phyloP scores from a whole-genome alignment of 2,888 invertebrate genomes.

The Ophion costatus region DNA sequence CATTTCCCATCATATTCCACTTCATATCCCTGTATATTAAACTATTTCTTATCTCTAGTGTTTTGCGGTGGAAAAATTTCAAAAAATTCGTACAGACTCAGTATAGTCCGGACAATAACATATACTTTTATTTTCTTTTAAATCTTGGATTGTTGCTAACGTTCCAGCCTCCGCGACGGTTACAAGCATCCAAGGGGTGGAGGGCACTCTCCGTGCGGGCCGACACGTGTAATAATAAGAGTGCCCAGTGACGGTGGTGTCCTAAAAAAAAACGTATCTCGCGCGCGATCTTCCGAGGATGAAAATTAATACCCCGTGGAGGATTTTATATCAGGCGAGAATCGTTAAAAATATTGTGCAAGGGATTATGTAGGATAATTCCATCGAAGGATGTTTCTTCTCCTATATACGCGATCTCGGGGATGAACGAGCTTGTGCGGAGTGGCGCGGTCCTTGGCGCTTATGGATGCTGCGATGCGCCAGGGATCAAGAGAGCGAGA shows the following conservation, averaged over 20 bases:
- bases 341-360: slow-evolving; percentile 64
- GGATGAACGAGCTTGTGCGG: slow-evolving; percentile 49
- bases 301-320: slow-evolving; percentile 53
- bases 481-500: too few relatives aligned
- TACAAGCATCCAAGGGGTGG: too few relatives aligned
- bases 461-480: slow-evolving; percentile 26
- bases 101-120: too few relatives aligned
- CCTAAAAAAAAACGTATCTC: slow-evolving; percentile 18
- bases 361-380: slow-evolving; percentile 63
- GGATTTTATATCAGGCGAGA: slow-evolving; percentile 46
- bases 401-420: slow-evolving; percentile 1
- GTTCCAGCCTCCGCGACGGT: too few relatives aligned
- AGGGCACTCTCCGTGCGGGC: background rate
- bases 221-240: slow-evolving; percentile 1
- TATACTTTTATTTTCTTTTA: too few relatives aligned
- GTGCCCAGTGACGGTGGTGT: too few relatives aligned
- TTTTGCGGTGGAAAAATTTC: too few relatives aligned
- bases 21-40: too few relatives aligned
- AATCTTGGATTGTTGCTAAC: too few relatives aligned
- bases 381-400: slow-evolving; percentile 55
- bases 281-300: slow-evolving; percentile 39
- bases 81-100: too few relatives aligned
- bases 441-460: slow-evolving; percentile 30
- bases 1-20: too few relatives aligned
- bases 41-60: too few relatives aligned